Evolutionary conservation across 2,113 vertebrate genomes (phyloP).

Genomic region (Steatornis caripensis): DNA sequence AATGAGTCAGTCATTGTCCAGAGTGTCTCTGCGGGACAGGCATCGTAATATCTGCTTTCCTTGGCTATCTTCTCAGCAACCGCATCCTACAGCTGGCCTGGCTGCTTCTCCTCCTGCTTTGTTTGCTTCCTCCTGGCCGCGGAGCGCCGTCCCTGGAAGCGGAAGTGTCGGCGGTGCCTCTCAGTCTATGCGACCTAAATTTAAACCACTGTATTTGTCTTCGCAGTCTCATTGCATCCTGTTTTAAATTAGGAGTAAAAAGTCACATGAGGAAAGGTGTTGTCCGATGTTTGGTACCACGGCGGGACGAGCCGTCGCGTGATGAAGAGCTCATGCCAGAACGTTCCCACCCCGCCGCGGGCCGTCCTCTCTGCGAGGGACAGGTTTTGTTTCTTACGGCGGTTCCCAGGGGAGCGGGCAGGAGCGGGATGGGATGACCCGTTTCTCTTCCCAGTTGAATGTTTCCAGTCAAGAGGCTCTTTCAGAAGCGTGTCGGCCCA

Average conservation of each 20-base stretch:
- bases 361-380: rapidly evolving
- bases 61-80: background rate
- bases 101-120: background rate
- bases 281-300: background rate
- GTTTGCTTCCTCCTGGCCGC: background rate
- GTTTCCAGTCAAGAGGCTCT: constrained; percentile 43
- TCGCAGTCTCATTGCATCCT: background rate
- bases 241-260: background rate
- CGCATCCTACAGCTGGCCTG: background rate
- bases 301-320: background rate
- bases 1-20: constrained; percentile 35
- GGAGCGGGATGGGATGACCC: background rate
- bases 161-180: background rate
- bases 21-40: background rate
- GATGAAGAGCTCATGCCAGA: background rate
- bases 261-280: background rate
- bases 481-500: background rate
- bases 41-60: background rate
- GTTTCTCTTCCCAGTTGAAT: background rate
- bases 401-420: background rate
- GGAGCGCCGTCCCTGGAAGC: background rate
- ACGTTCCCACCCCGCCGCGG: rapidly evolving
- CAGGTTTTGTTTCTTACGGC: background rate
- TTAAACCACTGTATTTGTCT: background rate
- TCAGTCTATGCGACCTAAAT: constrained; percentile 38